Evolutionary conservation across 2,888 invertebrate genomes (phyloP), one percentile per base, ranked within the genome.

Genomic region (Heliothis peltigera): DNA sequence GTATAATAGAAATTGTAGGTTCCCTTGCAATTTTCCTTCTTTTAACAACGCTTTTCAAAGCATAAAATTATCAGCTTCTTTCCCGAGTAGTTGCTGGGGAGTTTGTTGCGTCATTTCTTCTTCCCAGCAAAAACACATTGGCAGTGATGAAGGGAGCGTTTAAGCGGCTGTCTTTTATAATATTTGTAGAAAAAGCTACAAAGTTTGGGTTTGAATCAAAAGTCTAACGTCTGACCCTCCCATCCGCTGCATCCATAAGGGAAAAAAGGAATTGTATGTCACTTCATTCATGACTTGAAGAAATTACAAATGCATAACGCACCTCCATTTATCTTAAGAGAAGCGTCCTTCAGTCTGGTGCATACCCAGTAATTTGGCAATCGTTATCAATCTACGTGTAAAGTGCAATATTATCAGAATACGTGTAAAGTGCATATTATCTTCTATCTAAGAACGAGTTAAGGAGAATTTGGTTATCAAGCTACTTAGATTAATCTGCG

Each of bases 361-460:
- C 35, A 35, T 15, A 15, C 15, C n/a, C 39, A 15, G 39, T 39
- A 4, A 5, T n/a, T 32, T 15, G n/a, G 0, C 15, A 35, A 2
- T 32, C 49, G 22, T 47, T 46, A 55, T 70, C 44, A 51, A 12
- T 25, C 15, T 35, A 35, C 44, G 32, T 54, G 59, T 71, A 22
- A 46, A 71, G 48, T 63, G 63, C 42, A 46, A 4, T 28, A 1
- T 58, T 71, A 71, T 64, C 71, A 7, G 43, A 22, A 47, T 62
- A 55, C 63, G 46, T 56, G 66, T 59, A 17, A 5, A 64, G 55
- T 49, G 56, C 44, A 53, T 53, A 12, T 72, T 53, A 72, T 53
- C 47, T 53, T 25, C 21, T 71, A 71, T 65, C 52, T 39, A 28
- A 52, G 28, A 58, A 52, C 42, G 56, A 71, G 72, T 71, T 12